Evolutionary conservation across 2,888 invertebrate genomes (phyloP), one percentile per base, ranked within the genome.

Genomic region (Drosophila acutilabella): DNA sequence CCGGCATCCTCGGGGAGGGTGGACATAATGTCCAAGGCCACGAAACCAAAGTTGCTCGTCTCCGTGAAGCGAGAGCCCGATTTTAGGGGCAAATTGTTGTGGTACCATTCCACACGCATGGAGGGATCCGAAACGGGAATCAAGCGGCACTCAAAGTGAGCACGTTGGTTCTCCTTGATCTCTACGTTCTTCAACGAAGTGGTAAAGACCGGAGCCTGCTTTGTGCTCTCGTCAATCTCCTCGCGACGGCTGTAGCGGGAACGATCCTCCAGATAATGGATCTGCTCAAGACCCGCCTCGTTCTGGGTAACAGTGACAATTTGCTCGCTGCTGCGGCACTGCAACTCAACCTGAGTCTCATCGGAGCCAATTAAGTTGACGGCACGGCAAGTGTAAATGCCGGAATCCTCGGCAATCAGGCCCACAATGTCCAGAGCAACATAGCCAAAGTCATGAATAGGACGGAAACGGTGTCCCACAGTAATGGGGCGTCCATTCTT

Each of bases 381-480:
- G 18, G 99, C 98, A 67, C 97, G 94, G 91, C 98, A 98, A 4
- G 98, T 98, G 92, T 99, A 99, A 20, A 96, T 94, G 51, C 97
- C 98, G 0, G 96, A 96, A 93, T 99, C 99, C 93, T 99, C 99
- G 59, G 98, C 97, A 91, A 98, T 98, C 60, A 98, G 94, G 91
- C 98, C 98, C 78, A 98, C 95, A 74, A 99, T 97, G 90, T 99
- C 99, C 73, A 99, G 94, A 14, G 99, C 98, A 20, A 99, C 99
- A 91, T 98, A 99, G 42, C 99, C 99, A 93, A 99, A 99, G 92
- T 99, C 99, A 91, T 98, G 98, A 91, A 98, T 98, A 65, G 98
- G 98, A 85, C 98, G 95, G 94, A 98, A 99, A 89, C 98, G 95
- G 91, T 98, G 98, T 52, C 98, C 98, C 91, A 98, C 95, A 16